These are phyloP conservation scores for Zoanthus sansibaricus DNA, from an alignment of 92 coral and sea anemone species.

Conservation along the genomic window DNA sequence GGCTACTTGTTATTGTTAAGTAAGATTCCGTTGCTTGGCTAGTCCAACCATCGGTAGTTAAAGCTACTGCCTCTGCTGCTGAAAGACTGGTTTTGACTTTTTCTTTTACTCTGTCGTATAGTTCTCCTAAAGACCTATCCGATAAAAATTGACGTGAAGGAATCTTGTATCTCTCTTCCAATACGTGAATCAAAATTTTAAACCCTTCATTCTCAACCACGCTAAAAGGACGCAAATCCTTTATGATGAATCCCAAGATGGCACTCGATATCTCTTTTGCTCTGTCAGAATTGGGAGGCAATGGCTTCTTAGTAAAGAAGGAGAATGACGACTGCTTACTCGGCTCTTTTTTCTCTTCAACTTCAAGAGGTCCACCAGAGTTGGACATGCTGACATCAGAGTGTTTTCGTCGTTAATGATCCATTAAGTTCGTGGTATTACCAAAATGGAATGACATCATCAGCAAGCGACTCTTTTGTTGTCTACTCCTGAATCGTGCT, in stretches of 20 bases:
- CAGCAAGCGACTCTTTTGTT: conserved; percentile 27
- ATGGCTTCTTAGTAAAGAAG: background rate
- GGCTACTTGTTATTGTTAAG: too few species aligned
- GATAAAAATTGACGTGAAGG: too few species aligned
- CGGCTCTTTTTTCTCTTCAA: conserved; percentile 41
- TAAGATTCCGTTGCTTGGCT: too few species aligned
- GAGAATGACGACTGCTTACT: conserved; percentile 3
- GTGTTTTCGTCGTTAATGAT: conserved; percentile 27
- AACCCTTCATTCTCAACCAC: conserved; percentile 54
- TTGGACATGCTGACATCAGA: background rate
- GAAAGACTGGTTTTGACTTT: too few species aligned
- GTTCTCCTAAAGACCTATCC: too few species aligned
- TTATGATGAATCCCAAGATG: conserved; percentile 5
- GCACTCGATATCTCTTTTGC: conserved; percentile 18
- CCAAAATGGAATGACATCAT: conserved; percentile 22
- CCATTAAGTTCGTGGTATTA: conserved; percentile 26
- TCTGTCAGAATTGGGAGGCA: background rate
- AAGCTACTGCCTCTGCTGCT: too few species aligned
- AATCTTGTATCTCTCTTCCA: too few species aligned
- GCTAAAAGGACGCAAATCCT: conserved; percentile 56
- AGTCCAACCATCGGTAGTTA: too few species aligned
- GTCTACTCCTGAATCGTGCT: too few species aligned
- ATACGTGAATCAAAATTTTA: conserved; percentile 43
- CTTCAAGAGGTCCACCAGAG: background rate
- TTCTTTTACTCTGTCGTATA: too few species aligned